Evolutionary conservation across 2,797 vertebrate species (phyloP).

Genomic region (Trachurus trachurus): DNA sequence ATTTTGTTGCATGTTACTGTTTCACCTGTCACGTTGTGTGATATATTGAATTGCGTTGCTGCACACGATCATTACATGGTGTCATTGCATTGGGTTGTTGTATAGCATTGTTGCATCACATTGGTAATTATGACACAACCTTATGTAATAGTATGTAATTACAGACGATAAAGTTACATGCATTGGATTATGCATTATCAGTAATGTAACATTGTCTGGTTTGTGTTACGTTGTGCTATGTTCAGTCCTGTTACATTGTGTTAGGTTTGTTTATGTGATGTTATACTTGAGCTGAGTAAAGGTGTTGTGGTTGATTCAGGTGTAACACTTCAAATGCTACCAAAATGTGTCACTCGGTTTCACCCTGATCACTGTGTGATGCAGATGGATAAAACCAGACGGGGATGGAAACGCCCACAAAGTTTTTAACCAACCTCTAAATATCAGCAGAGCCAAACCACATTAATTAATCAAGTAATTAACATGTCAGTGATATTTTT

Average conservation of each 20-base stretch:
- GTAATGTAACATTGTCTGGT: not conserved
- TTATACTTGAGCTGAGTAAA: not conserved
- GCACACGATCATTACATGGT: no score
- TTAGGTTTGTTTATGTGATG: not conserved
- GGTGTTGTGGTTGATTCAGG: no score
- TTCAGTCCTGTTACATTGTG: not conserved
- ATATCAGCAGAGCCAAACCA: conserved; percentile 20
- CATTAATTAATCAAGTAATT: conserved; percentile 53
- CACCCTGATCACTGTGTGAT: not conserved
- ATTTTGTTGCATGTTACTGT: no score
- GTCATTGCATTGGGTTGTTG: not conserved
- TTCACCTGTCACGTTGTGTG: no score
- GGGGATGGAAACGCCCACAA: conserved; percentile 9
- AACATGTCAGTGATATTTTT: conserved; percentile 64
- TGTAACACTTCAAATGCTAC: not conserved
- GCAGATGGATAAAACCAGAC: not conserved
- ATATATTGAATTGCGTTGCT: no score
- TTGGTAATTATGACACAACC: not conserved
- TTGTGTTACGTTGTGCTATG: not conserved
- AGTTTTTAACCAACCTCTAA: conserved; percentile 2
- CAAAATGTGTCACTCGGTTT: not conserved
- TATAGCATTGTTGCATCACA: not conserved
- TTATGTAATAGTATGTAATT: not conserved
- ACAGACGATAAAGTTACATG: not conserved
- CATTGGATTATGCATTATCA: no score